phyloP scores from a whole-genome alignment of 2,797 vertebrate species.

The Typhlichthys eigenmanni region DNA sequence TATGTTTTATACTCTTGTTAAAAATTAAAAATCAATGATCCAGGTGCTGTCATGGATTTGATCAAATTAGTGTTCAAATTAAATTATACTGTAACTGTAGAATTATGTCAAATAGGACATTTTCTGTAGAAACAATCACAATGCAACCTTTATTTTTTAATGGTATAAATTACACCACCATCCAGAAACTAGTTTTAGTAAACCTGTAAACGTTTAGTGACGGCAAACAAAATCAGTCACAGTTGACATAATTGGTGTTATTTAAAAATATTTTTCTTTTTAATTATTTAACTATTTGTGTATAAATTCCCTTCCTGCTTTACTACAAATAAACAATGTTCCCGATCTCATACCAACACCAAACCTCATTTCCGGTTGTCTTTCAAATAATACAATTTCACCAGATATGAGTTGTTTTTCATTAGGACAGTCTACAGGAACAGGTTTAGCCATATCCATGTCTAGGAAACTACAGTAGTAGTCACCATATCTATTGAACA shows the following conservation, averaged over 20 bases:
- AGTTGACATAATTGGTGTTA: too few relatives aligned
- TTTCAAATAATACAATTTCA: too few relatives aligned
- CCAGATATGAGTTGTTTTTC: not conserved
- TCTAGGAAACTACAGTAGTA: constrained; percentile 18
- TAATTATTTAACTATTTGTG: too few relatives aligned
- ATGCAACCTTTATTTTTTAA: constrained; percentile 26
- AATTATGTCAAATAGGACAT: constrained; percentile 47
- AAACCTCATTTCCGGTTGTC: too few relatives aligned
- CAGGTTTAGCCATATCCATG: constrained; percentile 4
- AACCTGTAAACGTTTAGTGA: not conserved
- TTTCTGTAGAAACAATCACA: constrained; percentile 19
- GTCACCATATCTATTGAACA: constrained; percentile 1
- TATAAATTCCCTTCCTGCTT: too few relatives aligned
- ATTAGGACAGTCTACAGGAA: not conserved
- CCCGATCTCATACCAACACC: too few relatives aligned
- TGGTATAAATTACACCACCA: not conserved
- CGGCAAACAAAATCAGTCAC: not conserved
- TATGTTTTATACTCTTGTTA: constrained; percentile 2
- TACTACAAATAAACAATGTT: too few relatives aligned
- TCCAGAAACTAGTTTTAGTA: not conserved
- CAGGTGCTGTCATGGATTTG: constrained; percentile 36
- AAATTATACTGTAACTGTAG: constrained; percentile 35
- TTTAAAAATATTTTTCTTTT: too few relatives aligned
- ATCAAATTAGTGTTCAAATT: constrained; percentile 23
- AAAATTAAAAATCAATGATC: constrained; percentile 1